Percentiles rank a stretch among this genome's conserved stretches.
phyloP scores from a whole-genome alignment of 2,797 vertebrate species.

The Peromyscus attwateri region DNA sequence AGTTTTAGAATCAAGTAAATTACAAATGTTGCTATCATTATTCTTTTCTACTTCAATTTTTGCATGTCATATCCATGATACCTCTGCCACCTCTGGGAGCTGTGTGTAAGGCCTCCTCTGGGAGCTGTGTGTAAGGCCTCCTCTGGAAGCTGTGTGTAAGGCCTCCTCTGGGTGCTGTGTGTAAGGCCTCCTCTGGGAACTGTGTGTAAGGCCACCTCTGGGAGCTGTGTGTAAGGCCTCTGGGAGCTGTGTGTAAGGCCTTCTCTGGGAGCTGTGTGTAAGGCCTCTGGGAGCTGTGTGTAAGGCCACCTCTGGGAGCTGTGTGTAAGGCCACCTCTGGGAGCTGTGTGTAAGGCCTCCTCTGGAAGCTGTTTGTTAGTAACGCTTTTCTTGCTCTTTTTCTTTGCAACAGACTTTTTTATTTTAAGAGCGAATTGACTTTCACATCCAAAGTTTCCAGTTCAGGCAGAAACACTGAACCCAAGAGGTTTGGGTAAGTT shows the following conservation, averaged over 20 bases:
- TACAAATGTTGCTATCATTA: background rate
- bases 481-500: constrained; percentile 14
- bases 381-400: constrained; percentile 10
- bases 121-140: background rate
- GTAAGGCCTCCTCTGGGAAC: no score
- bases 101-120: background rate
- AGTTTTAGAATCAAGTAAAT: constrained; percentile 49
- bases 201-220: no score
- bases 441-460: constrained; percentile 57
- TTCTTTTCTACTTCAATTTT: constrained; percentile 23
- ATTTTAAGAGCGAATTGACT: constrained; percentile 61
- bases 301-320: no score
- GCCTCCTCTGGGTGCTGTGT: no score
- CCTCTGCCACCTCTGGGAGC: background rate
- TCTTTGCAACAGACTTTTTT: constrained; percentile 61
- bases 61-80: background rate
- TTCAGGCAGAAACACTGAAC: constrained; percentile 18
- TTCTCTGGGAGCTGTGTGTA: no score
- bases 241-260: no score
- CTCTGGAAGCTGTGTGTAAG: no score
- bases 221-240: no score
- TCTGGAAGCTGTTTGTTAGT: no score
- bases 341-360: no score
- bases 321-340: no score
- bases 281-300: no score